A percentile compares a stretch with the other conserved stretches of the same genome.
These are phyloP conservation scores for Nothocercus julius DNA, from an alignment of 2,113 vertebrate species.

Conservation along the genomic window DNA sequence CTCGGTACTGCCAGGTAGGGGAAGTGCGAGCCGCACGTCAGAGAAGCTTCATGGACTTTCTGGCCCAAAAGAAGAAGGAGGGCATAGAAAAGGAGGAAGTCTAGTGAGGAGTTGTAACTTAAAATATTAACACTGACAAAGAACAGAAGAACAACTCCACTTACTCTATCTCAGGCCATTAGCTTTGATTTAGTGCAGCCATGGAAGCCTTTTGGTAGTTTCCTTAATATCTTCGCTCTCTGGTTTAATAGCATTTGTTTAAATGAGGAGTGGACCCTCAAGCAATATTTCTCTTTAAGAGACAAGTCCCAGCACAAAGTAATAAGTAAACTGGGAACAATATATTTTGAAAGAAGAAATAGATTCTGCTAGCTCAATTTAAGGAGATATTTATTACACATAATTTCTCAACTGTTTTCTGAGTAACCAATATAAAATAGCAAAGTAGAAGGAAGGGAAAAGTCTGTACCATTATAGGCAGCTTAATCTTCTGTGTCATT, in stretches of 20 bases:
- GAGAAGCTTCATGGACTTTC: constrained; percentile 43
- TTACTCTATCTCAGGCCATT: constrained; percentile 70
- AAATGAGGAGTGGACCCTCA: constrained; percentile 72
- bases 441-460: constrained; percentile 11
- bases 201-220: constrained; percentile 61
- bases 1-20: constrained; percentile 42
- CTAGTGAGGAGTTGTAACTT: constrained; percentile 57
- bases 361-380: constrained; percentile 62
- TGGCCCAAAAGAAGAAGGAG: not conserved
- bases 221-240: constrained; percentile 69
- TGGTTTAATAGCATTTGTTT: constrained; percentile 73
- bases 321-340: constrained; percentile 71
- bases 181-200: constrained; percentile 73
- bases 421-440: constrained; percentile 55
- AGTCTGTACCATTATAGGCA: not conserved
- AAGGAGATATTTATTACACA: constrained; percentile 67
- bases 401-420: constrained; percentile 70
- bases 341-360: constrained; percentile 67
- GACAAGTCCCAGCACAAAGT: constrained; percentile 57
- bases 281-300: constrained; percentile 75
- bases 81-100: constrained; percentile 7
- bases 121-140: constrained; percentile 76
- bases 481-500: constrained; percentile 44
- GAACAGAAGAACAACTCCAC: constrained; percentile 70
- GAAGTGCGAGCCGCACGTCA: not conserved